A percentile compares a stretch with the other conserved stretches of the same genome.
phyloP scores from a whole-genome alignment of 2,888 invertebrate species.

The Acanthoscelides obtectus region DNA sequence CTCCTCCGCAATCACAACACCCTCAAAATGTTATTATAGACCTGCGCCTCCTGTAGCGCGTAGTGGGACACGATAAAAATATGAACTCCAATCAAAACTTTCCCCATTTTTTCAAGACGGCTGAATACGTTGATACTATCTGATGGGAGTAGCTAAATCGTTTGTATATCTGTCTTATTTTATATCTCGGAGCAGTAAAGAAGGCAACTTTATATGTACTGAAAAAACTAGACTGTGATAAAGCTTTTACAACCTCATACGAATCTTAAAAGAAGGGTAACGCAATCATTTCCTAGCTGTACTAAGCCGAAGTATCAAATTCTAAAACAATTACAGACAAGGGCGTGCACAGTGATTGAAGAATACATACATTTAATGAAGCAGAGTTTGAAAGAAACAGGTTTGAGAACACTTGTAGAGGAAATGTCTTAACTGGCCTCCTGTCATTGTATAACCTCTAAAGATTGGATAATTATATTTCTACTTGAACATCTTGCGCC shows the following conservation, averaged over 20 bases:
- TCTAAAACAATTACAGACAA: not conserved
- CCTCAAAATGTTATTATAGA: not conserved
- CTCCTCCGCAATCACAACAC: not conserved
- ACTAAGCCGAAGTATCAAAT: not conserved
- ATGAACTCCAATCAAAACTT: not conserved
- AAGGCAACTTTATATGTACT: not conserved
- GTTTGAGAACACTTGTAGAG: no score
- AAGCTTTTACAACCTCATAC: not conserved
- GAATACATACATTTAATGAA: no score
- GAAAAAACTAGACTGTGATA: not conserved
- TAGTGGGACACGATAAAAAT: not conserved
- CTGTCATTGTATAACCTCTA: no score
- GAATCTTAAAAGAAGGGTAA: not conserved
- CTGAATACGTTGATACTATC: not conserved
- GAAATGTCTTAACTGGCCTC: no score
- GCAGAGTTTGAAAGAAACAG: no score
- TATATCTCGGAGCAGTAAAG: not conserved
- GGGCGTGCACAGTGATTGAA: no score
- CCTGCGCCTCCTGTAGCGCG: not conserved
- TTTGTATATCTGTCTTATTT: not conserved
- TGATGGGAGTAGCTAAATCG: not conserved
- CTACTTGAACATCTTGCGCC: no score
- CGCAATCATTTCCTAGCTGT: not conserved
- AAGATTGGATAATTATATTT: no score
- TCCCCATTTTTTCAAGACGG: not conserved